phyloP scores from a whole-genome alignment of 2,888 invertebrate species.

The Amorpha juglandis region DNA sequence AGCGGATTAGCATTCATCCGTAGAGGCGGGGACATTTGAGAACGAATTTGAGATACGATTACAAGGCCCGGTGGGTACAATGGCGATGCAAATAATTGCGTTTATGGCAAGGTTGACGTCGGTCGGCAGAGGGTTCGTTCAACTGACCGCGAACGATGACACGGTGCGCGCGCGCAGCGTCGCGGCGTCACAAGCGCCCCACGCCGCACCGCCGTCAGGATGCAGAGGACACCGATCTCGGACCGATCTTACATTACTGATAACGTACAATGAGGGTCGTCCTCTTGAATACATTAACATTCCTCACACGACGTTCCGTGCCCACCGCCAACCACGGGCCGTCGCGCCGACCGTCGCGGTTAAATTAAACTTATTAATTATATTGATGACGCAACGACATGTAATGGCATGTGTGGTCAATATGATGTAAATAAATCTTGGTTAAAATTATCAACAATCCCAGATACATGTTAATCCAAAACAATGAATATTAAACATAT shows the following conservation, averaged over 20 bases:
- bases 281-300: conserved; percentile 23
- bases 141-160: conserved; percentile 84
- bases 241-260: conserved; percentile 25
- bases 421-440: conserved; percentile 9
- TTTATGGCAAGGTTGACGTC: conserved; percentile 84
- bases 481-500: conserved; percentile 19
- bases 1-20: not conserved
- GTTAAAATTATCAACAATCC: not conserved
- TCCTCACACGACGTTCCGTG: conserved; percentile 14
- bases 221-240: conserved; percentile 27
- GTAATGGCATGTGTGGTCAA: conserved; percentile 30
- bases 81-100: conserved; percentile 82
- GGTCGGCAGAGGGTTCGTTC: conserved; percentile 80
- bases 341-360: not conserved
- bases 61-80: conserved; percentile 66
- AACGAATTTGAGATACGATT: conserved; percentile 63
- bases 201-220: conserved; percentile 41
- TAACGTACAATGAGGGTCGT: conserved; percentile 21
- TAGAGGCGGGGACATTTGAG: conserved; percentile 25
- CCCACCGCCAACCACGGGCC: conserved; percentile 5
- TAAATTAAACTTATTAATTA: conserved; percentile 23
- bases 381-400: conserved; percentile 34
- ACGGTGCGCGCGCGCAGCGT: conserved; percentile 74
- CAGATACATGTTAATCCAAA: not conserved
- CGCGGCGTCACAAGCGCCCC: conserved; percentile 64